Percentiles rank a stretch among this genome's conserved stretches.
These are phyloP conservation scores for Alethe diademata DNA, from an alignment of 2,113 vertebrate genomes.

Conservation along the genomic window DNA sequence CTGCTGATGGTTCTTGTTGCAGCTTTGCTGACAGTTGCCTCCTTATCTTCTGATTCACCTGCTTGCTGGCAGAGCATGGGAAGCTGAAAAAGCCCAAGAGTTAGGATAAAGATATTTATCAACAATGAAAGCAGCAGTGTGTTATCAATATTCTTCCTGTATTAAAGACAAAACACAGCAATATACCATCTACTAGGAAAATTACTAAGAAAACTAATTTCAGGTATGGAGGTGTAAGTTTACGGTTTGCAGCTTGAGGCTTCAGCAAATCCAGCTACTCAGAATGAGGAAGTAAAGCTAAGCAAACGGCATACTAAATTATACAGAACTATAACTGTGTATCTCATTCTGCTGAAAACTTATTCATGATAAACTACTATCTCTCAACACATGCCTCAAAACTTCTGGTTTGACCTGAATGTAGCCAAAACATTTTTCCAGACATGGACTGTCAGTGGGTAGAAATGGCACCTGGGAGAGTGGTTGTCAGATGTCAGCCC, in stretches of 20 bases:
- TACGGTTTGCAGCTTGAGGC: not conserved
- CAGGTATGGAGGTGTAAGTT: not conserved
- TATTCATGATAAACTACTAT: accelerated
- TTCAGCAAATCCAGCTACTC: not conserved
- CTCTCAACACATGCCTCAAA: not conserved
- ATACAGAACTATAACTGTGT: not conserved
- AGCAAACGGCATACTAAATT: not conserved
- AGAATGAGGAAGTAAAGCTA: not conserved
- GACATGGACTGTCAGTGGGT: accelerated
- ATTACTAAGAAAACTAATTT: not conserved
- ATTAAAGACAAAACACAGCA: not conserved
- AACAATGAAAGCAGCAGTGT: not conserved
- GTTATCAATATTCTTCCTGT: not conserved
- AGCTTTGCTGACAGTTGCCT: not conserved
- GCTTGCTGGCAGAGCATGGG: not conserved
- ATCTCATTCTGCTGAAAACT: not conserved
- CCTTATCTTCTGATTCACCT: not conserved
- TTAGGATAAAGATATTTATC: not conserved
- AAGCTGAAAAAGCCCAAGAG: not conserved
- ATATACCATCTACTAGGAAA: not conserved
- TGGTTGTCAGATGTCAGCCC: not conserved
- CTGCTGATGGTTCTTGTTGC: not conserved
- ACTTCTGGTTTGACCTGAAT: not conserved
- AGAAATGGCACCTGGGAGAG: not conserved
- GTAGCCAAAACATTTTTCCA: not conserved